These are phyloP conservation scores for Channa striata DNA, from an alignment of 2,797 vertebrate species.

Conservation along the genomic window DNA sequence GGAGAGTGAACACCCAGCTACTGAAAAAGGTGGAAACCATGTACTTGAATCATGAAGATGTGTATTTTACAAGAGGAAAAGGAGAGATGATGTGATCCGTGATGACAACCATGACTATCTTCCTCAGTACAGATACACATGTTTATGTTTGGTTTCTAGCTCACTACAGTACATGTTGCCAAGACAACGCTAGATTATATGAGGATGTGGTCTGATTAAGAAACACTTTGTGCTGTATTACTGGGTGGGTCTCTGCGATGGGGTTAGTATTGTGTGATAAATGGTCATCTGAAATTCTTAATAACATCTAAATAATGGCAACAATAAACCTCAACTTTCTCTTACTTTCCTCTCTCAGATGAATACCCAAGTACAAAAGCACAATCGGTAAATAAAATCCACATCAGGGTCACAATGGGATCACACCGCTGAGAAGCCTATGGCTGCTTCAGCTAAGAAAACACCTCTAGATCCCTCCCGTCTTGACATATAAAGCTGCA, in stretches of 20 bases:
- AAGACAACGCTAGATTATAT: slow-evolving; percentile 45
- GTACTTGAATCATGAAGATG: slow-evolving; percentile 45
- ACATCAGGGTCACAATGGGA: slow-evolving; percentile 49
- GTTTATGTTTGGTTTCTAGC: slow-evolving; percentile 45
- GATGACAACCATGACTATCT: slow-evolving; percentile 73
- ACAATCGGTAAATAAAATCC: slow-evolving; percentile 42
- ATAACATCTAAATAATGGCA: neutral
- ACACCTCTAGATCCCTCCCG: slow-evolving; percentile 38
- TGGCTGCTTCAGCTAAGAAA: slow-evolving; percentile 52
- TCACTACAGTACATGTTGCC: slow-evolving; percentile 32
- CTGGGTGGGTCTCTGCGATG: neutral
- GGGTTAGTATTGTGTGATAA: slow-evolving; percentile 9
- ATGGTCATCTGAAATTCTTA: slow-evolving; percentile 13
- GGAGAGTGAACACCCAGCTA: slow-evolving; percentile 38
- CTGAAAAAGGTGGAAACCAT: slow-evolving; percentile 34
- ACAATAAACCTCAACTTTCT: neutral
- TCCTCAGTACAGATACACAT: slow-evolving; percentile 50
- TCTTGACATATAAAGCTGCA: slow-evolving; percentile 62
- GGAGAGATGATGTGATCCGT: slow-evolving; percentile 49
- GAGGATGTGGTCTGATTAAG: slow-evolving; percentile 28
- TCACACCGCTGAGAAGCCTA: slow-evolving; percentile 35
- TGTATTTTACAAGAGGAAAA: slow-evolving; percentile 39
- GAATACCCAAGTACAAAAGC: slow-evolving; percentile 12
- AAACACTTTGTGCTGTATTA: slow-evolving; percentile 31
- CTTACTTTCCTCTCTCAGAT: slow-evolving; percentile 2